phyloP scores from a whole-genome alignment of 2,113 vertebrate genomes.

The Callopanchax toddi region DNA sequence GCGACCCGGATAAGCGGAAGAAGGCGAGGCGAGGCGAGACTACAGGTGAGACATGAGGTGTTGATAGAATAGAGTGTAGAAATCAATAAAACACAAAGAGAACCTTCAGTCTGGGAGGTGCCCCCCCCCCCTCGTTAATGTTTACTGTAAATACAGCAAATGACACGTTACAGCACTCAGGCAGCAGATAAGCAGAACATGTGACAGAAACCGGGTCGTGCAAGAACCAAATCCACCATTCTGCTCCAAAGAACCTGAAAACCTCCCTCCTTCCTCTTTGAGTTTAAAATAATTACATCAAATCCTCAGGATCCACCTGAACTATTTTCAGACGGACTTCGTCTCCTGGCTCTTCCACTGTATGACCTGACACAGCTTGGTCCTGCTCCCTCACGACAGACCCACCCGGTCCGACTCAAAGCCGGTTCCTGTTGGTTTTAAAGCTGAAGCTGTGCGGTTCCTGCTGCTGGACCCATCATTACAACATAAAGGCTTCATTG shows the following conservation, averaged over 20 bases:
- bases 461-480: not conserved
- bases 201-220: conserved; percentile 14
- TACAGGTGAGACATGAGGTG: too few relatives aligned
- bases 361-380: conserved; percentile 56
- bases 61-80: too few relatives aligned
- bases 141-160: conserved; percentile 43
- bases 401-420: too few relatives aligned
- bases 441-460: not conserved
- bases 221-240: not conserved
- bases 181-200: not conserved
- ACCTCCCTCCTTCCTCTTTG: too few relatives aligned
- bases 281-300: conserved; percentile 30
- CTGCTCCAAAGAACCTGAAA: too few relatives aligned
- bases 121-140: not conserved
- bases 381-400: conserved; percentile 26
- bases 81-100: not conserved
- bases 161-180: not conserved
- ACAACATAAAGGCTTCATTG: conserved; percentile 24
- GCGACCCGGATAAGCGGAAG: too few relatives aligned
- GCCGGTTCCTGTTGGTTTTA: too few relatives aligned
- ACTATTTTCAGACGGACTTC: conserved; percentile 40
- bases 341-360: conserved; percentile 15
- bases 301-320: conserved; percentile 11
- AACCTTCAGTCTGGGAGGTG: not conserved
- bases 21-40: too few relatives aligned